Conservation (phyloP, 2,888 invertebrate species). For the Oligia fasciuncula region DNA sequence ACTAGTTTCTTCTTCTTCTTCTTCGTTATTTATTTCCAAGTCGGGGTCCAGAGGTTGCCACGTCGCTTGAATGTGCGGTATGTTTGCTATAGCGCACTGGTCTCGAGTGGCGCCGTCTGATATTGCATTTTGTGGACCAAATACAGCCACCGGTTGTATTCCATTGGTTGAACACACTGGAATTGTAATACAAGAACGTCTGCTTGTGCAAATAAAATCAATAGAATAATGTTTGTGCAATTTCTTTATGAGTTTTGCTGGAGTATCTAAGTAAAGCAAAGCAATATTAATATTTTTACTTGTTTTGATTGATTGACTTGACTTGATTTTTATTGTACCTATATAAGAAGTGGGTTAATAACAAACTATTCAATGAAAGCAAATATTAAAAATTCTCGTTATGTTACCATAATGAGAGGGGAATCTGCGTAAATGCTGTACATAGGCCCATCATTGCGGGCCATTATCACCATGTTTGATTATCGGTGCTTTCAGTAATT, state of each 20-base stretch:
- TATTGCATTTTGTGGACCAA: conserved; percentile 83
- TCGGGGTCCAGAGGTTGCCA: conserved; percentile 83
- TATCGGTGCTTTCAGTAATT: not conserved
- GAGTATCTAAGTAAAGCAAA: not conserved
- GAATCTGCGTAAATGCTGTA: not conserved
- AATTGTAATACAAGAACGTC: conserved; percentile 60
- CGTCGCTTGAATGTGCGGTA: conserved; percentile 86
- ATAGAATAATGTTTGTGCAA: conserved; percentile 42
- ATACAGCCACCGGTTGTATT: conserved; percentile 79
- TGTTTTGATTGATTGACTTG: too few species aligned
- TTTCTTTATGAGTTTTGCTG: conserved; percentile 35
- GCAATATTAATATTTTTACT: not conserved
- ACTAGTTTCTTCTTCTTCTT: conserved; percentile 54
- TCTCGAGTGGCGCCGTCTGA: conserved; percentile 82
- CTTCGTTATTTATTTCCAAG: conserved; percentile 61
- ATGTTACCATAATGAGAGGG: not conserved
- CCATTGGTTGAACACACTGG: conserved; percentile 79
- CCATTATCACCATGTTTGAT: not conserved
- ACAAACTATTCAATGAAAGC: not conserved
- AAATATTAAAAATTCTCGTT: not conserved
- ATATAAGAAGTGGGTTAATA: not conserved
- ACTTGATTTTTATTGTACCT: not conserved
- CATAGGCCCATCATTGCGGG: not conserved
- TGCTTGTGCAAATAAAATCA: conserved; percentile 31
- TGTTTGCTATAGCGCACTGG: conserved; percentile 80